Conservation (phyloP, 2,888 invertebrate genomes). For the Rhagophthalmus giganteus region DNA sequence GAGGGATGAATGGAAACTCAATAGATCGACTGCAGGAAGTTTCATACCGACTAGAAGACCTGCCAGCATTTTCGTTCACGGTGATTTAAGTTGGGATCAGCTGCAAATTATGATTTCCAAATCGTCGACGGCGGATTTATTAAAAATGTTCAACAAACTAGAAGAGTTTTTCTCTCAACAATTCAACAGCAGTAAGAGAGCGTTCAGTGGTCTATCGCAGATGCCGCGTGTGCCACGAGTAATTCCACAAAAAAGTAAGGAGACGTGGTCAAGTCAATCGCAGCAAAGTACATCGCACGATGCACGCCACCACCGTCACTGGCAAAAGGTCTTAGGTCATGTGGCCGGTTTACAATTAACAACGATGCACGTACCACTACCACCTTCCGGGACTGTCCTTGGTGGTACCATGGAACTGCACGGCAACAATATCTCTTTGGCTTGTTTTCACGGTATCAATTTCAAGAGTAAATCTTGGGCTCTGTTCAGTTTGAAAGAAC, state of each 20-base stretch:
- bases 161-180: slow-evolving; percentile 98
- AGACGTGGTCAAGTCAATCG: slow-evolving; percentile 34
- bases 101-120: slow-evolving; percentile 96
- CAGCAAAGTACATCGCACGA: slow-evolving; percentile 56
- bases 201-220: slow-evolving; percentile 62
- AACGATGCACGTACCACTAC: slow-evolving; percentile 69
- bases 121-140: slow-evolving; percentile 93
- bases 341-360: slow-evolving; percentile 81
- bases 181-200: slow-evolving; percentile 92
- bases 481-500: slow-evolving; percentile 89
- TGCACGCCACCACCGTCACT: slow-evolving; percentile 87
- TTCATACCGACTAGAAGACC: slow-evolving; percentile 74
- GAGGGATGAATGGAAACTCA: slow-evolving; percentile 85
- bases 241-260: slow-evolving; percentile 48
- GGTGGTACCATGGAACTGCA: slow-evolving; percentile 89
- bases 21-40: slow-evolving; percentile 56
- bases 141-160: slow-evolving; percentile 95
- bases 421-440: slow-evolving; percentile 88
- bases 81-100: slow-evolving; percentile 92
- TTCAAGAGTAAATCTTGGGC: slow-evolving; percentile 97
- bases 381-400: slow-evolving; percentile 75
- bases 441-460: slow-evolving; percentile 97
- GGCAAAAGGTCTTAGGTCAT: slow-evolving; percentile 85
- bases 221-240: slow-evolving; percentile 44
- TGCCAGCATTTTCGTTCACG: slow-evolving; percentile 89